Evolutionary conservation across 2,113 vertebrate species (phyloP), one percentile per base, ranked within the genome.

Genomic region (Cyprinodon tularosa): DNA sequence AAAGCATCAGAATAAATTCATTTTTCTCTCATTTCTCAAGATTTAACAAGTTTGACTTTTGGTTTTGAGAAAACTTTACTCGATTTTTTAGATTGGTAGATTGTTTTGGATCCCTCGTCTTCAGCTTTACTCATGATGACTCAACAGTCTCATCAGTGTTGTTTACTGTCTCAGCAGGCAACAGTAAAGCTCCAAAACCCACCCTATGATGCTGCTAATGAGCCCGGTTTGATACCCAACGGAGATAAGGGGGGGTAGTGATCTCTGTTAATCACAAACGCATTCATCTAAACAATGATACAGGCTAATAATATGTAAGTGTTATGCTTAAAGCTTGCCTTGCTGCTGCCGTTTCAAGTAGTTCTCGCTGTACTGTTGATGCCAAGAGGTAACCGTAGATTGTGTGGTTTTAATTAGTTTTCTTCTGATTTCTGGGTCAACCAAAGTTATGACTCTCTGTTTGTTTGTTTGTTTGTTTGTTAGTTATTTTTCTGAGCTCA

Each of bases 361-460:
- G n/a, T 65, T 66, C 17, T 6, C 39, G 8, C 3, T 40, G 22
- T 38, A 15, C 20, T 12, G 39, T 20, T 12, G 22, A 60, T 10
- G 39, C 42, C n/a, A 12, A 59, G 29, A 42, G 36, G 72, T 69
- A 57, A 50, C 48, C 57, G 12, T 59, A 68, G 45, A 77, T 71
- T 45, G 44, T 71, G 37, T 47, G 39, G 7, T 66, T 76, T 74
- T 83, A 53, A 77, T 80, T 60, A 70, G 57, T 68, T 71, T 78
- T 65, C 50, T 61, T 77, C 66, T 76, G 59, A 48, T 77, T 74
- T 80, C 68, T 57, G 53, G 73, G 68, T 77, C 36, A 61, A 59
- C n/a, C 36, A 47, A 72, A 83, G 66, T 39, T 50, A 15, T n/a
- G 3, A 20, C 62, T 66, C 62, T 66, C 64, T 39, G 62, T 71